Evolutionary conservation across 1,140 invertebrate species (phyloP).

Genomic region (Orius insidiosus): DNA sequence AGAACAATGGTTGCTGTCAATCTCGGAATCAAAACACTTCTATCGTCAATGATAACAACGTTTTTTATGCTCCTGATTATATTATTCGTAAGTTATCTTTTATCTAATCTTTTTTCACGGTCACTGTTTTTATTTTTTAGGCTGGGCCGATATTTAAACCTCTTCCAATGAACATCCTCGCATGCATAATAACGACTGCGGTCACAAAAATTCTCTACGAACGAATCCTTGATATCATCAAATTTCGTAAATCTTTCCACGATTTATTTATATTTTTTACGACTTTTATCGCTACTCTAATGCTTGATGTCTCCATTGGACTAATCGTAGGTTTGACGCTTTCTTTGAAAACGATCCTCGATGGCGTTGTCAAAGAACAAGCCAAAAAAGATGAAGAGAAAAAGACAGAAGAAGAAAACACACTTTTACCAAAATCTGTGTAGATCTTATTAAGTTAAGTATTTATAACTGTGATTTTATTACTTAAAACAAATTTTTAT

Average conservation of each 20-base stretch:
- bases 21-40: slow-evolving; percentile 7
- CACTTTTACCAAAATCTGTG: no score
- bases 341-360: background rate
- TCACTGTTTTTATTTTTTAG: background rate
- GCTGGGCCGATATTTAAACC: slow-evolving; percentile 12
- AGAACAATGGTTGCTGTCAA: slow-evolving; percentile 11
- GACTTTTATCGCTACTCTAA: slow-evolving; percentile 2
- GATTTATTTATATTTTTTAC: slow-evolving; percentile 7
- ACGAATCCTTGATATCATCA: background rate
- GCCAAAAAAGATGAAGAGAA: slow-evolving; percentile 2
- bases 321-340: slow-evolving; percentile 8
- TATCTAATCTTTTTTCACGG: no score
- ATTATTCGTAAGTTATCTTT: slow-evolving; percentile 13
- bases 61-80: slow-evolving; percentile 8
- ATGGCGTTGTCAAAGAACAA: slow-evolving; percentile 3
- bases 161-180: slow-evolving; percentile 8
- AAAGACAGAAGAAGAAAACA: slow-evolving; percentile 1
- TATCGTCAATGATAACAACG: slow-evolving; percentile 5
- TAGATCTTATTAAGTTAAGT: no score
- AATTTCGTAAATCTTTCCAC: slow-evolving; percentile 1
- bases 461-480: no score
- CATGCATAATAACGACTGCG: slow-evolving; percentile 10
- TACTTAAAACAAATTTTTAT: no score
- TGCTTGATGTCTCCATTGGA: slow-evolving; percentile 7
- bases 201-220: slow-evolving; percentile 5